phyloP scores from a whole-genome alignment of 2,797 vertebrate genomes.

The Ptychobarbus kaznakovi region DNA sequence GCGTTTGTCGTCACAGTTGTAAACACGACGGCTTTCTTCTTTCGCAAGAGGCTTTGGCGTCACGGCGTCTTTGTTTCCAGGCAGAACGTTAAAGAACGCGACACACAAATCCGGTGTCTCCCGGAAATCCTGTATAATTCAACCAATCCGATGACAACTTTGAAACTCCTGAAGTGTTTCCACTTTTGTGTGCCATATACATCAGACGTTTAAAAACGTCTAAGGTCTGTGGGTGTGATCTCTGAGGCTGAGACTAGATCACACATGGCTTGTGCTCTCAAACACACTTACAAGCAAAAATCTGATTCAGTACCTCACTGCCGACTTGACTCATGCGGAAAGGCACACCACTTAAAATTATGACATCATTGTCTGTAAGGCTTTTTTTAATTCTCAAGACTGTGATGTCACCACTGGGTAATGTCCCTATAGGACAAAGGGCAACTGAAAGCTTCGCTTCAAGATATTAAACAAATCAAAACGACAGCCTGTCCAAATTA shows the following conservation, averaged over 20 bases:
- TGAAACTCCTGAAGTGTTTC: too few relatives aligned
- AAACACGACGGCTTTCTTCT: too few relatives aligned
- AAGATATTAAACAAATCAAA: background rate
- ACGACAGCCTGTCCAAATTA: background rate
- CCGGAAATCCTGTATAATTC: too few relatives aligned
- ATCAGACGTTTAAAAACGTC: too few relatives aligned
- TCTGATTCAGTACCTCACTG: background rate
- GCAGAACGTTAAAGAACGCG: too few relatives aligned
- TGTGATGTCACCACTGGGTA: conserved; percentile 16
- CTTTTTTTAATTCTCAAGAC: background rate
- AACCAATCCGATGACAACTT: too few relatives aligned
- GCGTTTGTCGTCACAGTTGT: too few relatives aligned
- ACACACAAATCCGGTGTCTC: too few relatives aligned
- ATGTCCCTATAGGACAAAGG: background rate
- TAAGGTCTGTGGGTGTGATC: too few relatives aligned
- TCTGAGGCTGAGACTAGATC: background rate
- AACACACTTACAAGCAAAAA: background rate
- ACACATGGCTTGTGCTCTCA: background rate
- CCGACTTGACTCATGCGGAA: background rate
- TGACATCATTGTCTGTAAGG: background rate
- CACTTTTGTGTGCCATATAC: too few relatives aligned
- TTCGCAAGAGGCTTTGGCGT: too few relatives aligned
- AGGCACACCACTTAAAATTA: background rate
- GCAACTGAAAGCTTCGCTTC: background rate
- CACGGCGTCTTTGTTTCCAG: too few relatives aligned